Evolutionary conservation across 2,797 vertebrate species (phyloP), one percentile per base, ranked within the genome.

Genomic region (Platalea minor): DNA sequence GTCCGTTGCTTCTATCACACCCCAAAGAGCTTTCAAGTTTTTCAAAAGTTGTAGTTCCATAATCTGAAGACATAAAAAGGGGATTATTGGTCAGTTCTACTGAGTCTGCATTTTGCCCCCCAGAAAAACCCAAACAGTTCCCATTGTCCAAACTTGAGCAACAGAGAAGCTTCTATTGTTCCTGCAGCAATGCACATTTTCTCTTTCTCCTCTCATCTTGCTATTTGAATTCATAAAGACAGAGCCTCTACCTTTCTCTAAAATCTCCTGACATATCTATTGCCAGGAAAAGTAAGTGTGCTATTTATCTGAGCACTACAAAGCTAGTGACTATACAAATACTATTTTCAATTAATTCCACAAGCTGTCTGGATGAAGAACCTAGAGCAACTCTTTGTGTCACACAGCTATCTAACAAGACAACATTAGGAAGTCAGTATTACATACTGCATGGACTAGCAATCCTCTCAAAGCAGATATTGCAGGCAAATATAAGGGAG

Each of bases 51-150:
- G 13, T 24, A 69, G 33, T 69, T 80, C 25, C 18, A 11, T 59
- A 70, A 75, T 29, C n/a, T 48, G 70, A 48, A 70, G 46, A 33
- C n/a, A n/a, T 48, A 35, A 64, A 63, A 67, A 64, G 48, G 51
- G 43, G 10, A 8, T 43, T 28, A 45, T 20, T 39, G 15, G 50
- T 70, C 33, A 81, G 33, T n/a, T 70, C 23, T 46, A 39, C 10
- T 20, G n/a, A 68, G 28, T 23, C 17, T 63, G 35, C 7, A 15
- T 59, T 43, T 7, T 11, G 3, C 4, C 2, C 4, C 1, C 0
- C 5, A 11, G 11, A 29, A 45, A 5, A 5, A 3, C 18, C 39
- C 6, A 31, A 33, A 41, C 54, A 41, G 45, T 46, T 85, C 31
- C n/a, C 4, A 2, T 25, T 59, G 26, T 53, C 45, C 39, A 53